Evolutionary conservation across 2,113 vertebrate genomes (phyloP).

Genomic region (Alligator sinensis): DNA sequence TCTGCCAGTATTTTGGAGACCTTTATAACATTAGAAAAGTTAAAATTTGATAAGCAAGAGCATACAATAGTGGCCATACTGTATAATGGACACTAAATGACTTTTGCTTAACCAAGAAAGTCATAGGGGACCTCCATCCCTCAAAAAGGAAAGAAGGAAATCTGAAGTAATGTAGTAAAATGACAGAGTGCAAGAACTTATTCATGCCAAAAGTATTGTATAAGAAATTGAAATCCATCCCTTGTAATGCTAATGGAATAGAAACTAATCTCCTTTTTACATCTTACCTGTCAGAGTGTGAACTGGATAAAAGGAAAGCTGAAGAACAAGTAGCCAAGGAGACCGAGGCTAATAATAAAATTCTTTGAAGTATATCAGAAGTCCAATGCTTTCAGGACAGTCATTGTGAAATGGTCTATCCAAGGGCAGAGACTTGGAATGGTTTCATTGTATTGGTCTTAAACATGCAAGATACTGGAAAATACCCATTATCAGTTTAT

Average conservation of each 20-base stretch:
- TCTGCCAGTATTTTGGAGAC: not conserved
- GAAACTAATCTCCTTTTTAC: constrained; percentile 27
- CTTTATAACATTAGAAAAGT: not conserved
- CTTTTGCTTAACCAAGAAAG: not conserved
- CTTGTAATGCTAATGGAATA: constrained; percentile 19
- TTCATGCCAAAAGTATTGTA: not conserved
- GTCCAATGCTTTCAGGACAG: not conserved
- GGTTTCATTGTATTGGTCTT: not conserved
- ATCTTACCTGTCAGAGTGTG: not conserved
- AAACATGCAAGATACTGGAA: not conserved
- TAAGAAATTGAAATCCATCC: constrained; percentile 23
- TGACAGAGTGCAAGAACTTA: not conserved
- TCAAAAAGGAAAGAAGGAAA: not conserved
- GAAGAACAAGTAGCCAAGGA: constrained; percentile 4
- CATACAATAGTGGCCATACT: not conserved
- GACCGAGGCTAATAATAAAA: constrained; percentile 2
- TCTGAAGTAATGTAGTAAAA: not conserved
- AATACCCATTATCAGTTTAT: not conserved
- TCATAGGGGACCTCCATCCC: not conserved
- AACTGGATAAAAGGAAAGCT: constrained; percentile 38
- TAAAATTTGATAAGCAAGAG: not conserved
- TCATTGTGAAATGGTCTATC: not conserved
- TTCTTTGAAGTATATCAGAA: constrained; percentile 14
- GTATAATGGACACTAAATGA: not conserved
- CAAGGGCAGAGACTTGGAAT: not conserved